Conservation (phyloP, 2,888 invertebrate species). For the Drosophila antonietae region DNA sequence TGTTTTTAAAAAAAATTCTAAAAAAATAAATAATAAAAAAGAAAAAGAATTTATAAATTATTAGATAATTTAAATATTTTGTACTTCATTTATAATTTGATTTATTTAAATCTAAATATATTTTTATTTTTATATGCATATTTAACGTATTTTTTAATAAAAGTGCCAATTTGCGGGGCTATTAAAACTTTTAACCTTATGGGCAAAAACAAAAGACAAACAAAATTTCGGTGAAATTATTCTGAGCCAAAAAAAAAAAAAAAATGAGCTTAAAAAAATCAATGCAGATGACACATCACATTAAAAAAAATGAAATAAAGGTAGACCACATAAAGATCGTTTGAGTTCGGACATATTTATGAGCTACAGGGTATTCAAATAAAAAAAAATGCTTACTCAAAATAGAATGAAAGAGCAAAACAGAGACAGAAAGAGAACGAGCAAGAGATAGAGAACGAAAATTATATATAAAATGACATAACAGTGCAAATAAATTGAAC, state of each 20-base stretch:
- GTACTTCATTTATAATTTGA: too few species aligned
- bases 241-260: not conserved
- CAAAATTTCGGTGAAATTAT: not conserved
- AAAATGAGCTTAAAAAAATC: not conserved
- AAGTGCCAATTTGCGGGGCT: not conserved
- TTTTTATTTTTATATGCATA: not conserved
- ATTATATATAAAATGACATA: constrained; percentile 62
- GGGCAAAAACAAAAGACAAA: not conserved
- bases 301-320: constrained; percentile 1
- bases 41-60: too few species aligned
- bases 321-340: constrained; percentile 5
- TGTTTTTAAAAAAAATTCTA: too few species aligned
- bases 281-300: constrained; percentile 7
- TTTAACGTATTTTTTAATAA: not conserved
- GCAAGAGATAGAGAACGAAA: constrained; percentile 10
- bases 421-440: not conserved
- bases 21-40: too few species aligned
- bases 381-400: constrained; percentile 39
- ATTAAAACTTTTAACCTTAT: not conserved
- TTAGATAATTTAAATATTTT: too few species aligned
- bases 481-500: constrained; percentile 68
- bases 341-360: not conserved
- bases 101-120: not conserved
- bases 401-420: constrained; percentile 12
- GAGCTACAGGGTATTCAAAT: constrained; percentile 6